Evolutionary conservation across 2,888 invertebrate genomes (phyloP).

Genomic region (Andrena hattorfiana): DNA sequence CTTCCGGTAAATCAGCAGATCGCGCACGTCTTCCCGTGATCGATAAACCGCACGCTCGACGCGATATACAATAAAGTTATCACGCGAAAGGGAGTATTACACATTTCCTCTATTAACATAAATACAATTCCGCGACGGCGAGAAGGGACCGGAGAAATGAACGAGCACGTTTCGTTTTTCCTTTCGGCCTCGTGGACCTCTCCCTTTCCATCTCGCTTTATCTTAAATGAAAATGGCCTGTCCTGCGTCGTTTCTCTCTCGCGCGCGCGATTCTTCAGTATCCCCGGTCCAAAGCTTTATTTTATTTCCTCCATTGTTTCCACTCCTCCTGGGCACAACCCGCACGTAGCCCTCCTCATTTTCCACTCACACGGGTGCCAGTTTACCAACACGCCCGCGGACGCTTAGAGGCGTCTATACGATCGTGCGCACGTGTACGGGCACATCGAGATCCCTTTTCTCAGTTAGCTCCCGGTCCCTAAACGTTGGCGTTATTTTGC

Average conservation of each 20-base stretch:
- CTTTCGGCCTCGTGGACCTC: slow-evolving; percentile 9
- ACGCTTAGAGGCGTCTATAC: slow-evolving; percentile 53
- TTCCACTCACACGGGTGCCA: slow-evolving; percentile 72
- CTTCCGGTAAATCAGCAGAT: slow-evolving; percentile 38
- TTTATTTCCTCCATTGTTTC: slow-evolving; percentile 84
- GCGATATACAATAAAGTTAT: slow-evolving; percentile 28
- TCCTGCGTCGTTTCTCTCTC: slow-evolving; percentile 44
- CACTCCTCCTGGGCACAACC: slow-evolving; percentile 75
- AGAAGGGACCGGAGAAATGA: slow-evolving; percentile 33
- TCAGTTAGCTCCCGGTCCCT: slow-evolving; percentile 77
- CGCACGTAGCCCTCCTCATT: slow-evolving; percentile 80
- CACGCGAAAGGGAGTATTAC: slow-evolving; percentile 26
- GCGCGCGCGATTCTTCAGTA: slow-evolving; percentile 65
- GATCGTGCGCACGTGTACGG: slow-evolving; percentile 61
- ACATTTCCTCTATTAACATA: slow-evolving; percentile 53
- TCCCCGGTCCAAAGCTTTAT: slow-evolving; percentile 77
- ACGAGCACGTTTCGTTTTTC: slow-evolving; percentile 35
- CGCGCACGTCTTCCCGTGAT: background rate
- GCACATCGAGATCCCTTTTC: slow-evolving; percentile 79
- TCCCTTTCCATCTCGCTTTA: slow-evolving; percentile 29
- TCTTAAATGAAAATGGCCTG: slow-evolving; percentile 28
- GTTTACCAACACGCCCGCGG: slow-evolving; percentile 55
- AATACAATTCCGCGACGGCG: slow-evolving; percentile 48
- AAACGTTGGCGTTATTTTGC: slow-evolving; percentile 83
- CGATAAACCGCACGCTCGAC: background rate